phyloP scores from a whole-genome alignment of 1,140 invertebrate species.

The Sitodiplosis mosellana region DNA sequence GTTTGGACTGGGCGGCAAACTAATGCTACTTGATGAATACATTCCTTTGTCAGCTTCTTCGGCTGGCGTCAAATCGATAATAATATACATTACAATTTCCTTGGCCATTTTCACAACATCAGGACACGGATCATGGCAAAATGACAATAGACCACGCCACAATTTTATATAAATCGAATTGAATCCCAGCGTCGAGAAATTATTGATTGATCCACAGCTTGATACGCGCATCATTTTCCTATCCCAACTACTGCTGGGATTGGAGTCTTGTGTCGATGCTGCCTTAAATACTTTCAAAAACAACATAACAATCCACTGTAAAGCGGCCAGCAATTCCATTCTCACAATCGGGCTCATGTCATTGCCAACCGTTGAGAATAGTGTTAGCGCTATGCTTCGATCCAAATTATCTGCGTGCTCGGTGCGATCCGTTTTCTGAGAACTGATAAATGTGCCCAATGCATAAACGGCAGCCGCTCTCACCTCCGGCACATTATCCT shows the following conservation, averaged over 20 bases:
- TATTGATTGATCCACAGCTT: constrained; percentile 24
- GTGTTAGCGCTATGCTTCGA: constrained; percentile 70
- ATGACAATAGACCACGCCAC: constrained; percentile 56
- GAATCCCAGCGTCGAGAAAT: constrained; percentile 29
- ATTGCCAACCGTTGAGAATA: constrained; percentile 54
- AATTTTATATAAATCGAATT: constrained; percentile 68
- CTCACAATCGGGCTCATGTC: constrained; percentile 82
- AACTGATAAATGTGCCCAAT: constrained; percentile 81
- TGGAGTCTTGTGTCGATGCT: constrained; percentile 10
- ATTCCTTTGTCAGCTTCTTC: constrained; percentile 20
- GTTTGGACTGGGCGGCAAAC: constrained; percentile 35
- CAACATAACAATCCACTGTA: constrained; percentile 78
- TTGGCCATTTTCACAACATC: constrained; percentile 55
- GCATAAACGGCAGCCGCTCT: constrained; percentile 81
- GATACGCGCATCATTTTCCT: constrained; percentile 21
- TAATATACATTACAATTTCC: constrained; percentile 57
- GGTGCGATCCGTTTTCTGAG: constrained; percentile 50
- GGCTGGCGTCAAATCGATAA: constrained; percentile 22
- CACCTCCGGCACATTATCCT: constrained; percentile 73
- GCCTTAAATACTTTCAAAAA: constrained; percentile 64
- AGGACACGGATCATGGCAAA: constrained; percentile 71
- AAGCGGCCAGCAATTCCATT: constrained; percentile 56
- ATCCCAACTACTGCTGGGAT: constrained; percentile 11
- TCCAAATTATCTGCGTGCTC: constrained; percentile 89
- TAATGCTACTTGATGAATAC: constrained; percentile 21